Evolutionary conservation across 2,113 vertebrate genomes (phyloP), one percentile per base, ranked within the genome.

Genomic region (Scytalopus superciliaris): DNA sequence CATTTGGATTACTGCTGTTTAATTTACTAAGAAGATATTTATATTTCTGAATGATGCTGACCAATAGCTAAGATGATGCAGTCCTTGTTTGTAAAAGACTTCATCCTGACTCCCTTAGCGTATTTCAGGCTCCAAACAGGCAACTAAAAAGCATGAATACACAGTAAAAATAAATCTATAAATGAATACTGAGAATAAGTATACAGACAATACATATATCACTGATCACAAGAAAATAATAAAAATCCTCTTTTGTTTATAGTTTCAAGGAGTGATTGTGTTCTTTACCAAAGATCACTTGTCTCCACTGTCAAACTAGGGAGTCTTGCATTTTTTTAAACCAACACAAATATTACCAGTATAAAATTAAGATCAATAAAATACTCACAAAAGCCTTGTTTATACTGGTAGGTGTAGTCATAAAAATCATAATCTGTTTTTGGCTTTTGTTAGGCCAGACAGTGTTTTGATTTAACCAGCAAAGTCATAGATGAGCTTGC

Each of bases 391-490:
- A 45, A 12, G 1, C 8, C 18, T 86, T 23, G 44, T n/a, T 47
- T 6, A 5, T 30, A 50, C 9, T 39, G 22, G 19, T 74, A 40
- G 25, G 18, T 40, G 14, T 24, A 42, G 11, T 59, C 3, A 64
- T 60, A 75, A 87, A 87, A 60, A 56, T 47, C 5, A 12, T 57
- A 12, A 31, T 31, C 0, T 49, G 7, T 5, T 74, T 75, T 70
- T 63, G 12, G 31, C 17, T 80, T 63, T 80, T 68, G 19, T 73
- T 16, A 69, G 27, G 27, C 4, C 30, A 47, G 22, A 52, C 67
- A 57, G 57, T 72, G 14, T 73, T 92, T 97, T 80, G 30, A 53
- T 87, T 86, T 80, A 93, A 52, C 45, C 42, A 67, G 12, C 50
- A 69, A 95, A 90, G 60, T 86, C 55, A 83, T 3, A 83, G 28